Conservation (phyloP, 1,140 invertebrate genomes). For the Fopius arisanus region DNA sequence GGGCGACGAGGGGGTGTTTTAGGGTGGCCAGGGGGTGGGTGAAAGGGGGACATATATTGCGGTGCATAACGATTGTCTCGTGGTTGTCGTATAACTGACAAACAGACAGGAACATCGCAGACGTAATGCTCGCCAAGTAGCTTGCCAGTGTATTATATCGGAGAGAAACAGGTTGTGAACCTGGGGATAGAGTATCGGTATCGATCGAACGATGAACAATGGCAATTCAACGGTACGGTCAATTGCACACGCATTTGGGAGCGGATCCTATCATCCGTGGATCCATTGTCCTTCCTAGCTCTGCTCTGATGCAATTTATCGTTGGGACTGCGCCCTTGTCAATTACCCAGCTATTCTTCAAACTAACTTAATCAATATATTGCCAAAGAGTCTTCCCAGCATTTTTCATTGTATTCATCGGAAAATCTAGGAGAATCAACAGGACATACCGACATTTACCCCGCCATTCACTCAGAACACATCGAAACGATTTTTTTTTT, state of each 20-base stretch:
- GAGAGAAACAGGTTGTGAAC: not conserved
- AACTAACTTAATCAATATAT: not conserved
- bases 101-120: not conserved
- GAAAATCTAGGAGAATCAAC: too few species aligned
- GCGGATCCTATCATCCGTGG: conserved; percentile 40
- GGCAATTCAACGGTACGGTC: conserved; percentile 38
- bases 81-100: not conserved
- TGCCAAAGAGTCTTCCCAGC: not conserved
- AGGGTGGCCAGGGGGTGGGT: not conserved
- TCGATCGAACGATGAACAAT: conserved; percentile 40
- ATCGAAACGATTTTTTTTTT: too few species aligned
- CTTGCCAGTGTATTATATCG: not conserved
- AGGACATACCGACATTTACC: too few species aligned
- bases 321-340: not conserved
- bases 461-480: too few species aligned
- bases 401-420: too few species aligned
- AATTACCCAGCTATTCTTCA: not conserved
- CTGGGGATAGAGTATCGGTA: not conserved
- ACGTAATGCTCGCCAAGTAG: not conserved
- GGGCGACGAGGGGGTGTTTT: not conserved
- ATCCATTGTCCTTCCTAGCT: conserved; percentile 34
- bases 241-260: conserved; percentile 40
- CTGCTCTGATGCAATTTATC: conserved; percentile 1
- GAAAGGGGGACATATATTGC: not conserved
- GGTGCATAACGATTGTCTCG: not conserved